Percentiles rank a stretch among this genome's conserved stretches.
Evolutionary conservation across 2,113 vertebrate species (phyloP).

Genomic region (Prietella phreatophila): DNA sequence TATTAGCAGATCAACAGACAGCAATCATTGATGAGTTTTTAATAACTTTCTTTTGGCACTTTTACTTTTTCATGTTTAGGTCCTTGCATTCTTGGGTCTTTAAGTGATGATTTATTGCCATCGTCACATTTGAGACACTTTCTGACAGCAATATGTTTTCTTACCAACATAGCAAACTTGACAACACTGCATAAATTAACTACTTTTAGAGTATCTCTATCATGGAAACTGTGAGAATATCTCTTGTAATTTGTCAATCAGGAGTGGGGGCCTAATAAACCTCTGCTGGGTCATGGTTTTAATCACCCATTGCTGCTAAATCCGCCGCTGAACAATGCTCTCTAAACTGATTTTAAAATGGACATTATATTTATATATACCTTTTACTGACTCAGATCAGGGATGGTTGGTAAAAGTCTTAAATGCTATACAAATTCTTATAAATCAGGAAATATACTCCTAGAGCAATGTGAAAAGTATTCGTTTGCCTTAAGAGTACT

Average conservation of each 20-base stretch:
- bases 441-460: background rate
- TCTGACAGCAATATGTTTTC: constrained; percentile 4
- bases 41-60: constrained; percentile 7
- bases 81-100: background rate
- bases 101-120: background rate
- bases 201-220: constrained; percentile 41
- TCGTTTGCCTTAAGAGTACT: background rate
- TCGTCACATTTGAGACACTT: constrained; percentile 21
- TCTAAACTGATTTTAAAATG: background rate
- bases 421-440: background rate
- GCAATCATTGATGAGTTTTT: constrained; percentile 9
- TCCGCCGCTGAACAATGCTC: constrained; percentile 13
- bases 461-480: background rate
- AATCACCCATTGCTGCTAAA: background rate
- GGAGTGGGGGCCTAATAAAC: constrained; percentile 46
- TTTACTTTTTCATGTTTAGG: constrained; percentile 37
- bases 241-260: constrained; percentile 52
- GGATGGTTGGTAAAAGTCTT: background rate
- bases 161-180: constrained; percentile 48
- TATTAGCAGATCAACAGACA: constrained; percentile 44
- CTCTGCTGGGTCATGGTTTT: background rate
- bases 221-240: constrained; percentile 45
- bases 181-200: constrained; percentile 47
- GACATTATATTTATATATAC: background rate
- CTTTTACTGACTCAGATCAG: background rate